Conservation (phyloP, 2,888 invertebrate species). For the Heliconius ismenius region DNA sequence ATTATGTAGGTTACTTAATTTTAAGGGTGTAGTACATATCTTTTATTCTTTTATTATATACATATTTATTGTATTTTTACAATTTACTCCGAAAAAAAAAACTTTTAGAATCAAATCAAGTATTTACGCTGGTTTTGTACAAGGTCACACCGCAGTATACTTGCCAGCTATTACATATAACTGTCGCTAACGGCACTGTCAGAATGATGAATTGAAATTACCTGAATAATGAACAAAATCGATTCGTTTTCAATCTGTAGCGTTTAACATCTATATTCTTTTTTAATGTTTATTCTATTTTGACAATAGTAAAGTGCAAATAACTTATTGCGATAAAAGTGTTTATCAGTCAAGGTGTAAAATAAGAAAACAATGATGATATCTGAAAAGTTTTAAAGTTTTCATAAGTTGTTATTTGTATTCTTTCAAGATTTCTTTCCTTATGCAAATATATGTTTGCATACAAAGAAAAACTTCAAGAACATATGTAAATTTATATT, state of each 20-base stretch:
- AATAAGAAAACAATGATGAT: neutral
- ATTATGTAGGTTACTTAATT: no score
- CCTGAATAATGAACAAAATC: neutral
- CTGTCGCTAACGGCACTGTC: slow-evolving; percentile 29
- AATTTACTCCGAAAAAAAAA: no score
- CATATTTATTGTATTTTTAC: no score
- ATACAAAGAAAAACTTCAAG: no score
- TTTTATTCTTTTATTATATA: no score
- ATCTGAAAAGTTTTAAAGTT: no score
- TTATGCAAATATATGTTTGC: no score
- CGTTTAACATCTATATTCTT: neutral
- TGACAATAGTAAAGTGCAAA: neutral
- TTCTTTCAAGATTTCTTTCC: no score
- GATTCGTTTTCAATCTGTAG: neutral
- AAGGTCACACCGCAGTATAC: slow-evolving; percentile 1
- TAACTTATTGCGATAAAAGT: neutral
- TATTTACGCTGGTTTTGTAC: neutral
- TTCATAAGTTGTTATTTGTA: no score
- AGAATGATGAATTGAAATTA: slow-evolving; percentile 27
- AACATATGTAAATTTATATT: no score
- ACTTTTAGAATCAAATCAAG: neutral
- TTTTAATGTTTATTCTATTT: neutral
- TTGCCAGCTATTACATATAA: slow-evolving; percentile 14
- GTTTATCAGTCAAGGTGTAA: neutral
- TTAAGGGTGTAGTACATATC: no score